These are phyloP conservation scores for Zosterops lateralis DNA, from an alignment of 2,113 vertebrate genomes.

Conservation along the genomic window DNA sequence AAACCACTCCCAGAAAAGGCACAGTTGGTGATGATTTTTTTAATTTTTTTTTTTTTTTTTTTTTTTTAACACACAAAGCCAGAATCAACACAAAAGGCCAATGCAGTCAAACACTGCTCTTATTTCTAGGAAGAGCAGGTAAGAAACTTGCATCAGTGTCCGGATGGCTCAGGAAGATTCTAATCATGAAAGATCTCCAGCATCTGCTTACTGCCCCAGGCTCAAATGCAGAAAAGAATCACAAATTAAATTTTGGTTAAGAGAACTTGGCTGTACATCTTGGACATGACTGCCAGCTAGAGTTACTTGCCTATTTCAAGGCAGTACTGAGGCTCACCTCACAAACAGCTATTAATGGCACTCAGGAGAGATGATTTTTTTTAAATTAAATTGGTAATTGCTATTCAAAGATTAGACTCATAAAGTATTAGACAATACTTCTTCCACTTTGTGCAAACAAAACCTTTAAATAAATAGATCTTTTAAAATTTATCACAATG, in stretches of 20 bases:
- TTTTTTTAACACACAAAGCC: neutral
- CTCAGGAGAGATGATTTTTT: neutral
- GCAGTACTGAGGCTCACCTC: neutral
- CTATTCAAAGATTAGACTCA: neutral
- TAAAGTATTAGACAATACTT: neutral
- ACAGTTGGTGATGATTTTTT: neutral
- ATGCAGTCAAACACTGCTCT: neutral
- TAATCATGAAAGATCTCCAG: neutral
- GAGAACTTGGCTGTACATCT: neutral
- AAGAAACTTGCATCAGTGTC: neutral
- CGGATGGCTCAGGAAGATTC: neutral
- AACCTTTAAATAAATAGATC: neutral
- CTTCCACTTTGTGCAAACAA: neutral
- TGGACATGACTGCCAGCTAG: neutral
- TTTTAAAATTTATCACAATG: neutral
- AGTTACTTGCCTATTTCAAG: neutral
- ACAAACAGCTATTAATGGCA: neutral
- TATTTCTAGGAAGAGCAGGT: neutral
- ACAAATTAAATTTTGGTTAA: neutral
- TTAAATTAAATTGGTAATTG: neutral
- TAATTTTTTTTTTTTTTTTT: neutral
- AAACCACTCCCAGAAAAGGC: conserved; percentile 50
- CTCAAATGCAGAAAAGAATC: neutral
- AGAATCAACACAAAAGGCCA: conserved; percentile 25
- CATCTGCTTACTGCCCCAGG: neutral